These are phyloP conservation scores for Macrotus californicus DNA, from an alignment of 2,113 vertebrate genomes.

Conservation along the genomic window DNA sequence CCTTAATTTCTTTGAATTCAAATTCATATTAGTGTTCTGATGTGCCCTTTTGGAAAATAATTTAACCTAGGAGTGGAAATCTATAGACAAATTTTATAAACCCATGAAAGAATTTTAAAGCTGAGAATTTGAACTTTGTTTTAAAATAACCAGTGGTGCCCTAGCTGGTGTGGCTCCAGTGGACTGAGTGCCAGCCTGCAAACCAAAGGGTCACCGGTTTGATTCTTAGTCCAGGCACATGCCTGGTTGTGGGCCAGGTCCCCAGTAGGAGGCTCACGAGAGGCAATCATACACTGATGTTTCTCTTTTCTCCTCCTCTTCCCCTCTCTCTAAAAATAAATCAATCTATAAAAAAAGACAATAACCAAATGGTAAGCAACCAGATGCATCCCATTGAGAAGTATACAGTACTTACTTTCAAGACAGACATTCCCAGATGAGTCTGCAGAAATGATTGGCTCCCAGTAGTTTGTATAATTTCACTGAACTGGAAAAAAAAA, in stretches of 20 bases:
- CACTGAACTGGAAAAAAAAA: background rate
- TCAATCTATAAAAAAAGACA: background rate
- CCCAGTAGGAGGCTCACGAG: too few relatives aligned
- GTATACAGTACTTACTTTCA: background rate
- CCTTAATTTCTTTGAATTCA: slow-evolving; percentile 13
- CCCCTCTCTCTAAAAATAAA: too few relatives aligned
- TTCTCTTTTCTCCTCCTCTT: too few relatives aligned
- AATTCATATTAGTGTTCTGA: background rate
- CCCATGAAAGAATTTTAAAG: slow-evolving; percentile 2
- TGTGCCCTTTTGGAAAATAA: background rate
- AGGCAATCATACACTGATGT: too few relatives aligned
- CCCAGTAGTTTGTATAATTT: background rate
- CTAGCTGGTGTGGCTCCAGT: too few relatives aligned
- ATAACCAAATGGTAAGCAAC: background rate
- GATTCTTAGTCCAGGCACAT: too few relatives aligned
- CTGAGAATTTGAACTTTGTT: slow-evolving; percentile 24
- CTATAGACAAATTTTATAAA: background rate
- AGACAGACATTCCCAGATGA: background rate
- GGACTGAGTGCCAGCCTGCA: too few relatives aligned
- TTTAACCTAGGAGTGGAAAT: background rate
- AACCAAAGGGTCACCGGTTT: too few relatives aligned
- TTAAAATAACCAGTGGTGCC: background rate
- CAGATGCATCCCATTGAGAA: background rate
- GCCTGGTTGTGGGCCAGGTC: too few relatives aligned
- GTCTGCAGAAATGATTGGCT: background rate